Percentiles rank a stretch among this genome's conserved stretches.
Evolutionary conservation across 1,140 invertebrate species (phyloP).

Genomic region (Bradysia coprophila): DNA sequence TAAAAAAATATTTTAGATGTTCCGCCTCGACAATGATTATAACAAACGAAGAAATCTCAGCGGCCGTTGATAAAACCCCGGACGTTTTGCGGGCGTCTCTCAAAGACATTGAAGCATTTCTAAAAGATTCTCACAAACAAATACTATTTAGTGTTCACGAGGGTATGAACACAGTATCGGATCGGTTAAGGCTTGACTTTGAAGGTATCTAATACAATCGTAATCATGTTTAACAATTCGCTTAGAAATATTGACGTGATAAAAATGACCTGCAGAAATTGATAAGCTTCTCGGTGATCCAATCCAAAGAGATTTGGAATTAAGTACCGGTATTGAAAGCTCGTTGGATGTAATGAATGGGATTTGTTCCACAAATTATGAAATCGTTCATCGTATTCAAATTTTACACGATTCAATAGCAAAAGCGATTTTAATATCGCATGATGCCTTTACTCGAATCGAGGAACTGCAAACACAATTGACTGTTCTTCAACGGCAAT

Average conservation of each 20-base stretch:
- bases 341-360: conserved; percentile 33
- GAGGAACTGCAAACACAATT: conserved; percentile 36
- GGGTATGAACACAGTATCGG: conserved; percentile 34
- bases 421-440: conserved; percentile 26
- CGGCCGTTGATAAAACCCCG: conserved; percentile 30
- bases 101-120: conserved; percentile 35
- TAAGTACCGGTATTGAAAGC: conserved; percentile 36
- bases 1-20: conserved; percentile 21
- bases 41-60: conserved; percentile 32
- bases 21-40: conserved; percentile 31
- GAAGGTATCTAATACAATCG: conserved; percentile 32
- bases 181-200: conserved; percentile 35
- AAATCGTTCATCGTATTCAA: conserved; percentile 27
- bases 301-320: conserved; percentile 34
- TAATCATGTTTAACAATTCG: too few species aligned
- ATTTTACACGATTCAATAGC: conserved; percentile 27
- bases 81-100: conserved; percentile 30
- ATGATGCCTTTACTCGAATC: conserved; percentile 28
- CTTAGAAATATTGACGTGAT: too few species aligned
- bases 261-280: conserved; percentile 26
- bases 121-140: conserved; percentile 34
- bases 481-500: conserved; percentile 30
- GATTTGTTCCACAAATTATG: conserved; percentile 29
- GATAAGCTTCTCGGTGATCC: conserved; percentile 39
- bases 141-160: conserved; percentile 36